Conservation (phyloP, 2,797 vertebrate species). For the Podarcis lilfordi region DNA sequence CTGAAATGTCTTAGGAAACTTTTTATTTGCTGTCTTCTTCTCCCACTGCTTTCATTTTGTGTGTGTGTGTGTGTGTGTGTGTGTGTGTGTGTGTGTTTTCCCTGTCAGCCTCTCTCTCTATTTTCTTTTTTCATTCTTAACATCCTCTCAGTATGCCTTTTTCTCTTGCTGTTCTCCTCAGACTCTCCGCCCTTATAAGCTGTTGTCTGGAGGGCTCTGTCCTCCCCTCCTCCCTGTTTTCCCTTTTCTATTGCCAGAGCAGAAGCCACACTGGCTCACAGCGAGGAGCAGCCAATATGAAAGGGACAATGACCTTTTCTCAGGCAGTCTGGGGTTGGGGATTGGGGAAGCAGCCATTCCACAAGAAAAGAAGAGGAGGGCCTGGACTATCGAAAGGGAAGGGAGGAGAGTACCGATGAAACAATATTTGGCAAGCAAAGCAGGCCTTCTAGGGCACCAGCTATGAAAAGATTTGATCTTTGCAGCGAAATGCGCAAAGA, state of each 20-base stretch:
- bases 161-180: not conserved
- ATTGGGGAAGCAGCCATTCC: not conserved
- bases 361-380: slow-evolving; percentile 48
- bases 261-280: slow-evolving; percentile 62
- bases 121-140: slow-evolving; percentile 33
- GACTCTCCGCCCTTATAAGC: slow-evolving; percentile 14
- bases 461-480: slow-evolving; percentile 70
- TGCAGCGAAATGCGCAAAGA: slow-evolving; percentile 52
- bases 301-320: slow-evolving; percentile 72
- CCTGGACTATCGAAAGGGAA: slow-evolving; percentile 25
- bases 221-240: slow-evolving; percentile 30
- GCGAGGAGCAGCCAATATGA: slow-evolving; percentile 60
- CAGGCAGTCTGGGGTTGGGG: slow-evolving; percentile 31
- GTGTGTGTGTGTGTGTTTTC: not conserved
- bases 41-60: slow-evolving; percentile 11
- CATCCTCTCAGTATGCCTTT: rapidly evolving
- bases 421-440: slow-evolving; percentile 54
- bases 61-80: not conserved
- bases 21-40: not conserved
- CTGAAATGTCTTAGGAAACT: slow-evolving; percentile 36
- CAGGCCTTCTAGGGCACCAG: slow-evolving; percentile 54
- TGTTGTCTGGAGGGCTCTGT: slow-evolving; percentile 31
- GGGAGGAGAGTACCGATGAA: slow-evolving; percentile 48
- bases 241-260: slow-evolving; percentile 48
- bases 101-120: not conserved